phyloP scores from a whole-genome alignment of 2,797 vertebrate species.

The Leptoclinus maculatus region DNA sequence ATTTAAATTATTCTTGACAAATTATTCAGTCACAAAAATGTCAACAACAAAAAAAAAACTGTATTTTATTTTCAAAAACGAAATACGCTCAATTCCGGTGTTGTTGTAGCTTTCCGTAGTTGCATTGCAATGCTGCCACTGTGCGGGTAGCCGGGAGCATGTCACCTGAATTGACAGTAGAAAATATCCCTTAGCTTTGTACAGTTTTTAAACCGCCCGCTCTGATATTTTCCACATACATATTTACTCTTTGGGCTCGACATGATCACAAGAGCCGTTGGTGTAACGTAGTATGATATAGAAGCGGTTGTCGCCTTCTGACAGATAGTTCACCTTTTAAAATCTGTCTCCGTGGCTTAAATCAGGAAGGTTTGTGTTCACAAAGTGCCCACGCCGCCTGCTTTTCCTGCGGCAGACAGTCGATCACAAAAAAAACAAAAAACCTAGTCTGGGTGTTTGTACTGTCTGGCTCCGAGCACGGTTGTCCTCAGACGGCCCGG shows the following conservation, averaged over 20 bases:
- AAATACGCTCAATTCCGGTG: constrained; percentile 31
- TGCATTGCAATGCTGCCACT: constrained; percentile 61
- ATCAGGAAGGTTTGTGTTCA: background rate
- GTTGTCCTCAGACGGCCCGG: constrained; percentile 79
- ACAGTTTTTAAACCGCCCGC: constrained; percentile 14
- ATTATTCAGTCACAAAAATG: background rate
- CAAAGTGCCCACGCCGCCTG: background rate
- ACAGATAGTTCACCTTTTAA: background rate
- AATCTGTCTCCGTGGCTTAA: background rate
- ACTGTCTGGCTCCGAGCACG: constrained; percentile 48
- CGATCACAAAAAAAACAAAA: background rate
- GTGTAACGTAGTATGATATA: too few species aligned
- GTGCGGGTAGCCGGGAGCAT: constrained; percentile 53
- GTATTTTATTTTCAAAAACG: constrained; percentile 27
- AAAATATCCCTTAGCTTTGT: constrained; percentile 14
- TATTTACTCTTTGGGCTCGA: background rate
- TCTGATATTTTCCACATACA: background rate
- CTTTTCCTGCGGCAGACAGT: constrained; percentile 32
- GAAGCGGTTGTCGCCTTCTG: background rate
- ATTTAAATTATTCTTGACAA: background rate
- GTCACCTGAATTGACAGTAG: constrained; percentile 46
- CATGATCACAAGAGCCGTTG: background rate
- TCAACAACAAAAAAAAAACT: background rate
- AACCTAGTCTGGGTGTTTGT: constrained; percentile 21
- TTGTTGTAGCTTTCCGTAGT: background rate